Conservation (phyloP, 2,113 vertebrate species). For the Origma solitaria region DNA sequence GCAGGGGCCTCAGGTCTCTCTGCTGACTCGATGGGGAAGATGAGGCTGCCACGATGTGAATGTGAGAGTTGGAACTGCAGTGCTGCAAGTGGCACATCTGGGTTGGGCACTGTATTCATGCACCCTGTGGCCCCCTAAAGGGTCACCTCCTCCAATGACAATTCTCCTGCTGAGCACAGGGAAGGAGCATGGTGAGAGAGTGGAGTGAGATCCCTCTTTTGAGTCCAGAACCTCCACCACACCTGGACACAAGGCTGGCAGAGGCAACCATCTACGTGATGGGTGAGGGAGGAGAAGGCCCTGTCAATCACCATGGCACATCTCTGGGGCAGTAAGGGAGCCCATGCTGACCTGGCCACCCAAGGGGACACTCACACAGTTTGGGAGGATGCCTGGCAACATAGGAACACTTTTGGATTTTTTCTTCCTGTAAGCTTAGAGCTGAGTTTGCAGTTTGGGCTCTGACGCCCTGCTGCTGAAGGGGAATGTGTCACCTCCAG, state of each 20-base stretch:
- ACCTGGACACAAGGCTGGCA: rapidly evolving
- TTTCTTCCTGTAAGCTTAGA: background rate
- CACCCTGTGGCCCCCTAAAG: rapidly evolving
- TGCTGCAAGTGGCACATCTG: rapidly evolving
- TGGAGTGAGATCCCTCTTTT: rapidly evolving
- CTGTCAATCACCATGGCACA: background rate
- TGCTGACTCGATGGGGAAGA: background rate
- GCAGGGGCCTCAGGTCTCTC: background rate
- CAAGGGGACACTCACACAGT: rapidly evolving
- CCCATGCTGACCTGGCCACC: background rate
- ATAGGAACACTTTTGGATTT: background rate
- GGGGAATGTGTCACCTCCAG: rapidly evolving
- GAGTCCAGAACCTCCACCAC: background rate
- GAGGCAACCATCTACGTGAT: background rate
- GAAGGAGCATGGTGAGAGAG: background rate
- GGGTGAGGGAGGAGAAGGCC: background rate
- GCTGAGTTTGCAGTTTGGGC: background rate
- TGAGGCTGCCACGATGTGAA: rapidly evolving
- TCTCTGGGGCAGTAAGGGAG: background rate
- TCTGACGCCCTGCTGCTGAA: background rate
- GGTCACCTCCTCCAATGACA: background rate
- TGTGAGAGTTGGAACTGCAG: background rate
- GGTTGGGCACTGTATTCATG: rapidly evolving
- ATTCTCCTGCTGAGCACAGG: background rate
- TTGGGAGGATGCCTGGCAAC: background rate